These are phyloP conservation scores for Tenthredo mesomela DNA, from an alignment of 2,888 invertebrate genomes.

Conservation along the genomic window DNA sequence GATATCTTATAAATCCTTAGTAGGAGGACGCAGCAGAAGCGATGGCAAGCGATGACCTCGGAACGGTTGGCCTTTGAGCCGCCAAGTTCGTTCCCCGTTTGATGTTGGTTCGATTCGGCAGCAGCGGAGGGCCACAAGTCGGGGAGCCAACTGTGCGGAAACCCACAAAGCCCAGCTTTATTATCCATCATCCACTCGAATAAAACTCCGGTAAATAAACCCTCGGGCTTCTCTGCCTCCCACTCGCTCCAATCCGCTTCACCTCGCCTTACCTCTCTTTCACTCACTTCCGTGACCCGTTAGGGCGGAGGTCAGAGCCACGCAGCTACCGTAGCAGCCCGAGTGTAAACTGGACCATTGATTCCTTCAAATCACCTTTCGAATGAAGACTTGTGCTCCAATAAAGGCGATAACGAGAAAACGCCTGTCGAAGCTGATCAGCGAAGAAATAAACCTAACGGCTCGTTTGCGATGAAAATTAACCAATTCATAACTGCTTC, in stretches of 20 bases:
- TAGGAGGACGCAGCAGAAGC: conserved; percentile 26
- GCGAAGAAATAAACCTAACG: neutral
- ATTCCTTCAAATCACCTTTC: conserved; percentile 43
- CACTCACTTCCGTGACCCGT: conserved; percentile 8
- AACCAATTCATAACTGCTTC: neutral
- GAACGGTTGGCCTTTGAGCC: conserved; percentile 50
- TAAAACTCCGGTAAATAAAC: conserved; percentile 54
- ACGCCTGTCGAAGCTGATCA: neutral
- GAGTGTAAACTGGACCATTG: conserved; percentile 50
- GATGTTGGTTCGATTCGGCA: conserved; percentile 54
- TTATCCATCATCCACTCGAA: conserved; percentile 55
- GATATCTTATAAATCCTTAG: conserved; percentile 49
- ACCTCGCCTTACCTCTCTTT: conserved; percentile 16
- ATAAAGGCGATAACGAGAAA: conserved; percentile 27
- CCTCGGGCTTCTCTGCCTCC: conserved; percentile 41
- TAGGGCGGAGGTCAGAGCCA: conserved; percentile 49
- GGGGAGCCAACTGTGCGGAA: conserved; percentile 54
- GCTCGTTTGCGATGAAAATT: neutral
- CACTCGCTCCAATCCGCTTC: conserved; percentile 29
- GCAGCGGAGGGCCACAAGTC: conserved; percentile 53
- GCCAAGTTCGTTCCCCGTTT: conserved; percentile 49
- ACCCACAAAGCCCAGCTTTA: conserved; percentile 54
- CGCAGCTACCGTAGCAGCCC: conserved; percentile 38
- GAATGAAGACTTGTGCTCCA: conserved; percentile 9
- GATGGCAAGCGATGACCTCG: conserved; percentile 50